Conservation (phyloP, 1,140 invertebrate species). For the Rhagoletis zephyria region DNA sequence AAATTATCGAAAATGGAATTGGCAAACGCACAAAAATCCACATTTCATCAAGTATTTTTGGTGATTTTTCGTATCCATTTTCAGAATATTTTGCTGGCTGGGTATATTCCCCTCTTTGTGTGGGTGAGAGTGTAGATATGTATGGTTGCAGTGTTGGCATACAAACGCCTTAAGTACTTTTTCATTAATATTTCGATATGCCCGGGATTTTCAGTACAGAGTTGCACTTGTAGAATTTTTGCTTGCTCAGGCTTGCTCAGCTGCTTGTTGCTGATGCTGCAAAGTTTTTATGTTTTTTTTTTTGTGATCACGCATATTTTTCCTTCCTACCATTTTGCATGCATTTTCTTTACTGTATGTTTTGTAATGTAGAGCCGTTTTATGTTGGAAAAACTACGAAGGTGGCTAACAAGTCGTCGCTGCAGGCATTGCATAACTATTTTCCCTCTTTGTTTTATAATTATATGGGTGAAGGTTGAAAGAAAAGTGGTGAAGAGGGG, state of each 20-base stretch:
- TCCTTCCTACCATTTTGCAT: background rate
- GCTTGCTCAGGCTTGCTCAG: background rate
- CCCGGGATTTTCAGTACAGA: background rate
- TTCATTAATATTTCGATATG: slow-evolving; percentile 27
- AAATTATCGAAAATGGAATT: too few relatives aligned
- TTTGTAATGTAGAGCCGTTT: background rate
- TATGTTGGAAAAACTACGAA: background rate
- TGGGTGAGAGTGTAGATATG: too few relatives aligned
- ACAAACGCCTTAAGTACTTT: background rate
- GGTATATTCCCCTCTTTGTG: too few relatives aligned
- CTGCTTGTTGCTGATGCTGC: background rate
- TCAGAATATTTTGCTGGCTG: too few relatives aligned
- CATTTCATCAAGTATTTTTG: too few relatives aligned
- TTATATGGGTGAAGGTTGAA: background rate
- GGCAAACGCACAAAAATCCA: too few relatives aligned
- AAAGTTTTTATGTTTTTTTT: slow-evolving; percentile 24
- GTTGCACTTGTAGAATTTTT: background rate
- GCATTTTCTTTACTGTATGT: background rate
- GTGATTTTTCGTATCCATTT: too few relatives aligned
- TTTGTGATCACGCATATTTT: background rate
- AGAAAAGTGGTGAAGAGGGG: background rate
- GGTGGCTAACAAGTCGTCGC: background rate
- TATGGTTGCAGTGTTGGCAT: background rate
- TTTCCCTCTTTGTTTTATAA: background rate
- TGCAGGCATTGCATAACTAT: background rate